Evolutionary conservation across 2,888 invertebrate genomes (phyloP).

Genomic region (Dicycla oo): DNA sequence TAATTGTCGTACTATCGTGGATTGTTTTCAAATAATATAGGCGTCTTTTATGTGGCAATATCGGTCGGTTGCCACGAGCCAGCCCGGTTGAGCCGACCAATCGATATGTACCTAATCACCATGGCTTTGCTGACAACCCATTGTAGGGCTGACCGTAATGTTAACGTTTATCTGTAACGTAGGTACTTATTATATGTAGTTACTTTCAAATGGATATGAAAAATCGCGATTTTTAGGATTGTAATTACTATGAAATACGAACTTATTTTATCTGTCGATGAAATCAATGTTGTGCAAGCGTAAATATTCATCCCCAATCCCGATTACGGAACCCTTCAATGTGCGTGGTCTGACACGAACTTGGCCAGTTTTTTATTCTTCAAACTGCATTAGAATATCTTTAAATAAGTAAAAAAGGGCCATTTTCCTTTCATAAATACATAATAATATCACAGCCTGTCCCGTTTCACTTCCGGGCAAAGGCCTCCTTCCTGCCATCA

Average conservation of each 20-base stretch:
- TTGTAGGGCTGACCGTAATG: conserved; percentile 46
- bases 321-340: not conserved
- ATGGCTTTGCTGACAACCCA: conserved; percentile 46
- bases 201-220: not conserved
- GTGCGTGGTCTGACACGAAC: too few species aligned
- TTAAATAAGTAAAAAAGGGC: too few species aligned
- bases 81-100: conserved; percentile 51
- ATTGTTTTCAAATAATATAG: conserved; percentile 22
- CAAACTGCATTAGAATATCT: too few species aligned
- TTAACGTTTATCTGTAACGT: not conserved
- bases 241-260: not conserved
- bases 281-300: not conserved
- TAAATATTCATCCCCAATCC: too few species aligned
- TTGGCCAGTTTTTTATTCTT: too few species aligned
- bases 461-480: not conserved
- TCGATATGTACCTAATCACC: conserved; percentile 58
- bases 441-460: not conserved
- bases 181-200: not conserved
- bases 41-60: conserved; percentile 37
- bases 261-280: not conserved
- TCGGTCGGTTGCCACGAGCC: conserved; percentile 35
- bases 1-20: not conserved
- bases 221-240: not conserved
- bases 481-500: not conserved
- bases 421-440: not conserved